These are phyloP conservation scores for Coryphaenoides rupestris DNA, from an alignment of 2,113 vertebrate genomes.

Conservation along the genomic window DNA sequence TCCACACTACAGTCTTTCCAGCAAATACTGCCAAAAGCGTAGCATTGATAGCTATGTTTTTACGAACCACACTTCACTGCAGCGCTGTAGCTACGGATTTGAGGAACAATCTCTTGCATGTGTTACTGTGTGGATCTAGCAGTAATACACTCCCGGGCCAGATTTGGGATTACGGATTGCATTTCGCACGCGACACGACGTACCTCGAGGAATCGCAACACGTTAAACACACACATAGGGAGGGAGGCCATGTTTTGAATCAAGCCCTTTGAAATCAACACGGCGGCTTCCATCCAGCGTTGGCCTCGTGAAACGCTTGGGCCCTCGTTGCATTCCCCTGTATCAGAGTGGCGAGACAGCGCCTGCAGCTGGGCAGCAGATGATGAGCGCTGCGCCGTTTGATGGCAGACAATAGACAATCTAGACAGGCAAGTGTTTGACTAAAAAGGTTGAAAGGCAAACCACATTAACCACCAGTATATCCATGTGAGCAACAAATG, in stretches of 20 bases:
- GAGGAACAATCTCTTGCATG: too few species aligned
- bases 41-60: too few species aligned
- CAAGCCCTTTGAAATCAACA: neutral
- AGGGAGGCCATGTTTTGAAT: conserved; percentile 1
- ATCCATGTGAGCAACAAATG: neutral
- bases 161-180: too few species aligned
- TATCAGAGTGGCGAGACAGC: conserved; percentile 3
- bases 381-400: conserved; percentile 29
- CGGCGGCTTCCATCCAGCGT: neutral
- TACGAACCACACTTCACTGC: too few species aligned
- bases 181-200: too few species aligned
- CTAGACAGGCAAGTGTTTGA: conserved; percentile 36
- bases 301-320: neutral
- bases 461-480: conserved; percentile 32
- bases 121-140: too few species aligned
- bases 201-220: too few species aligned
- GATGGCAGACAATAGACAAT: conserved; percentile 33
- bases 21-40: too few species aligned
- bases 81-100: too few species aligned
- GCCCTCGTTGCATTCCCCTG: conserved; percentile 17
- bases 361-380: conserved; percentile 48
- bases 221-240: neutral
- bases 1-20: too few species aligned
- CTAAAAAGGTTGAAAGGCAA: conserved; percentile 37
- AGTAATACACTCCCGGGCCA: too few species aligned